These are phyloP conservation scores for Electrona antarctica DNA, from an alignment of 2,113 vertebrate genomes.

Conservation along the genomic window DNA sequence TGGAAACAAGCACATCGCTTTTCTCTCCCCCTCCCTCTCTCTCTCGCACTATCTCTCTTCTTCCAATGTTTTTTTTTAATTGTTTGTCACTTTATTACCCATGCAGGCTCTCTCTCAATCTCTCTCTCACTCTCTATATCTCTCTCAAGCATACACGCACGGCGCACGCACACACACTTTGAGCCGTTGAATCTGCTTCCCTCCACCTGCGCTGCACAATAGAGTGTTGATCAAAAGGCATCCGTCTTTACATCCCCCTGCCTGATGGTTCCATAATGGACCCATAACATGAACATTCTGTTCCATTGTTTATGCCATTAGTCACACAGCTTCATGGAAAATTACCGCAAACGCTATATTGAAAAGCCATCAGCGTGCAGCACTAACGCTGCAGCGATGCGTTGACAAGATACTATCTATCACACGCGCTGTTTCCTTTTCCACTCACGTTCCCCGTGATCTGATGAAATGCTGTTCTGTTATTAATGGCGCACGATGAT, in stretches of 20 bases:
- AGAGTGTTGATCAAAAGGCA: slow-evolving; percentile 60
- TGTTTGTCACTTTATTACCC: slow-evolving; percentile 4
- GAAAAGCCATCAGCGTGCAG: slow-evolving; percentile 62
- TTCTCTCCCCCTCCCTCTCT: slow-evolving; percentile 3
- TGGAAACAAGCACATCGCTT: slow-evolving; percentile 42
- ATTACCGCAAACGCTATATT: slow-evolving; percentile 54
- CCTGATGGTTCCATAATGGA: slow-evolving; percentile 64
- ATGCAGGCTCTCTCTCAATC: background rate
- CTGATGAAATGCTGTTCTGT: slow-evolving; percentile 45
- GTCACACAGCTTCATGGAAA: slow-evolving; percentile 67
- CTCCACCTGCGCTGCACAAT: slow-evolving; percentile 54
- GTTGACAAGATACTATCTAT: slow-evolving; percentile 60
- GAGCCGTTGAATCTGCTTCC: slow-evolving; percentile 31
- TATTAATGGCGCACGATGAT: slow-evolving; percentile 2
- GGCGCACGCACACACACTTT: slow-evolving; percentile 14
- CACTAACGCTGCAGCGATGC: slow-evolving; percentile 29
- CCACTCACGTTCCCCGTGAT: slow-evolving; percentile 15
- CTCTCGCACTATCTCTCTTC: slow-evolving; percentile 1
- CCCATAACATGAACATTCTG: slow-evolving; percentile 66
- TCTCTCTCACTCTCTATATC: background rate
- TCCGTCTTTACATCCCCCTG: slow-evolving; percentile 54
- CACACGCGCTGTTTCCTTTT: slow-evolving; percentile 37
- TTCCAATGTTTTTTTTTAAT: background rate
- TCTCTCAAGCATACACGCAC: too few species aligned
- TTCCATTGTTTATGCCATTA: slow-evolving; percentile 69